These are phyloP conservation scores for Phyllotreta striolata DNA, from an alignment of 2,888 invertebrate genomes.

Conservation along the genomic window DNA sequence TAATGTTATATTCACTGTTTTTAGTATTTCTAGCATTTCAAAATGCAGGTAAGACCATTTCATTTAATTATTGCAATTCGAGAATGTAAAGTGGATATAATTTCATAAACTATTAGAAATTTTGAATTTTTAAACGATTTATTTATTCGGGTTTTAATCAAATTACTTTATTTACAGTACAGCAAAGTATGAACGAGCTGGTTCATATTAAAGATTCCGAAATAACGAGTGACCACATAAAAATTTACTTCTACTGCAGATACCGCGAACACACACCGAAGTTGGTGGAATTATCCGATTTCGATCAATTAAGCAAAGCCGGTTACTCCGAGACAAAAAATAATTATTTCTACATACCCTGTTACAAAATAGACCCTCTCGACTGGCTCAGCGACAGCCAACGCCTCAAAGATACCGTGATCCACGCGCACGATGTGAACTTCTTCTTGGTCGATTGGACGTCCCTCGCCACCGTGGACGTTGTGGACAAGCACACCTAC, in stretches of 20 bases:
- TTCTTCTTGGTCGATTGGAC: constrained; percentile 5
- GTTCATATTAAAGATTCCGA: neutral
- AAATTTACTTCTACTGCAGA: constrained; percentile 8
- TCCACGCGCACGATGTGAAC: neutral
- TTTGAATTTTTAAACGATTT: no score
- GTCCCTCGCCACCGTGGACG: neutral
- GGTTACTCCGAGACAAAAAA: neutral
- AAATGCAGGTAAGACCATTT: no score
- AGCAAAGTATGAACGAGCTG: no score
- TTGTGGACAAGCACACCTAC: neutral
- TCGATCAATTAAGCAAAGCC: neutral
- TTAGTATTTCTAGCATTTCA: no score
- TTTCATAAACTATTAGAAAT: no score
- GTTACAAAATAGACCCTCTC: neutral
- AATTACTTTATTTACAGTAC: no score
- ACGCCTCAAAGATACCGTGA: neutral
- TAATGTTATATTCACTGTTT: no score
- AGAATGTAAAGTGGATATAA: no score
- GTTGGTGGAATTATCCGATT: neutral
- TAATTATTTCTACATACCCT: neutral
- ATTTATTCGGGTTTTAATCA: no score
- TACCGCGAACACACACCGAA: neutral
- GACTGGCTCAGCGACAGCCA: neutral
- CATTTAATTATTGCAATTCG: no score
- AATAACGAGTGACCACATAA: neutral